Conservation (phyloP, 2,113 vertebrate genomes). For the Potamarius usumacintae region DNA sequence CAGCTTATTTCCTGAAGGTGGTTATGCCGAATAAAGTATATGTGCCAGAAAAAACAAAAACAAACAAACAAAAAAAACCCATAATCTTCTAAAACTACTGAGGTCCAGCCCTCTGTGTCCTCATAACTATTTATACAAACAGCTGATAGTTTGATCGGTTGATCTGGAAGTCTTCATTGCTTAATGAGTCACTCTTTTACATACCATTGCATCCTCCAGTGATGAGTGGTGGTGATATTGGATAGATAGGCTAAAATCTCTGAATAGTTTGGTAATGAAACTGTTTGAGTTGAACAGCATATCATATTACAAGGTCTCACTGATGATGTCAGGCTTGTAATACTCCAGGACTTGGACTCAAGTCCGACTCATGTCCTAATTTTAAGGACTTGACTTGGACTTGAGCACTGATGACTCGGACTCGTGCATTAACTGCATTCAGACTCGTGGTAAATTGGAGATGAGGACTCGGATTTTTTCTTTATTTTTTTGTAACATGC, state of each 20-base stretch:
- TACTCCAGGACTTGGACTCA: no score
- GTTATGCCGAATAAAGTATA: neutral
- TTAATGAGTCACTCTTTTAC: neutral
- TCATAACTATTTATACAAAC: constrained; percentile 4
- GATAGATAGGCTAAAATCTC: neutral
- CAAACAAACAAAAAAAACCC: no score
- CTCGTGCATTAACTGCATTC: no score
- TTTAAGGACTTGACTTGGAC: no score
- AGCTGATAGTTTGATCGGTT: neutral
- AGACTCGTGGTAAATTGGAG: no score
- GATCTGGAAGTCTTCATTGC: neutral
- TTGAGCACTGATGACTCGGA: no score
- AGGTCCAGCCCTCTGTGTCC: neutral
- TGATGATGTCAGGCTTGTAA: neutral
- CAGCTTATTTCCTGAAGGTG: neutral
- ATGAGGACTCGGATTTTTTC: no score
- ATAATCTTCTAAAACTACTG: neutral
- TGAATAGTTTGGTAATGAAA: neutral
- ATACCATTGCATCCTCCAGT: neutral
- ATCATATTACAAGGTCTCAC: neutral
- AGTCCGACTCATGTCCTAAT: no score
- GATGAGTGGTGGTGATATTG: neutral
- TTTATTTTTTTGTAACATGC: no score
- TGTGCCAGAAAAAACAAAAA: neutral
- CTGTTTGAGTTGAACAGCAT: neutral